Percentiles rank a stretch among this genome's conserved stretches.
These are phyloP conservation scores for Cheilinus undulatus DNA, from an alignment of 2,113 vertebrate genomes.

Conservation along the genomic window DNA sequence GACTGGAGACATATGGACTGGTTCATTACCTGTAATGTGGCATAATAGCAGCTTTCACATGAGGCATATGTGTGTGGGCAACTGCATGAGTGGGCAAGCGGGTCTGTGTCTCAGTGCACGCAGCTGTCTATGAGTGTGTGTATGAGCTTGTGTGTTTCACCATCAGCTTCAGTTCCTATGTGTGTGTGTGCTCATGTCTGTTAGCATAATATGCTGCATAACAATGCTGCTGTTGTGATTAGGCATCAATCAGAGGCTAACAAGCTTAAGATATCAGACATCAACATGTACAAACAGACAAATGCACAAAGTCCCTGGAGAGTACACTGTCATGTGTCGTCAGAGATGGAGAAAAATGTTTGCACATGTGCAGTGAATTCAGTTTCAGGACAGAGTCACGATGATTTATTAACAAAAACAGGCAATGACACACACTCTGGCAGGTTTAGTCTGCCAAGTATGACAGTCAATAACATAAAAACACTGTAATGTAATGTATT, in stretches of 20 bases:
- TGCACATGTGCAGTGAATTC: slow-evolving; percentile 1
- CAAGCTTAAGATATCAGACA: slow-evolving; percentile 56
- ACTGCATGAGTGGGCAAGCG: slow-evolving; percentile 10
- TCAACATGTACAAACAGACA: slow-evolving; percentile 51
- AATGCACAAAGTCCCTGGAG: slow-evolving; percentile 22
- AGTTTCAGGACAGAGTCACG: slow-evolving; percentile 1
- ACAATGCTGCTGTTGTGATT: slow-evolving; percentile 64
- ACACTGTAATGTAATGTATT: no score
- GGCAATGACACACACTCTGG: no score
- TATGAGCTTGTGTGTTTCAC: slow-evolving; percentile 6
- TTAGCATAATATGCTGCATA: slow-evolving; percentile 38
- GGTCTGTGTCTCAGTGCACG: slow-evolving; percentile 35
- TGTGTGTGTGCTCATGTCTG: slow-evolving; percentile 12
- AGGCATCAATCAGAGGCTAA: slow-evolving; percentile 77
- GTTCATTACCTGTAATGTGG: slow-evolving; percentile 76
- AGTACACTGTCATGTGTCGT: slow-evolving; percentile 15
- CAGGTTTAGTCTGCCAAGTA: no score
- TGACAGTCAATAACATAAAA: no score
- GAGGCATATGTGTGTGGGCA: slow-evolving; percentile 37
- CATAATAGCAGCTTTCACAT: slow-evolving; percentile 64
- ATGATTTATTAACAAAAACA: slow-evolving; percentile 2
- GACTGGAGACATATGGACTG: slow-evolving; percentile 68
- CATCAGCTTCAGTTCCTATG: no score
- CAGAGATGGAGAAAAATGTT: slow-evolving; percentile 30
- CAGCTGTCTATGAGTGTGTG: slow-evolving; percentile 21